Evolutionary conservation across 1,140 invertebrate species (phyloP), one percentile per base, ranked within the genome.

Genomic region (Bathynomus jamesi): DNA sequence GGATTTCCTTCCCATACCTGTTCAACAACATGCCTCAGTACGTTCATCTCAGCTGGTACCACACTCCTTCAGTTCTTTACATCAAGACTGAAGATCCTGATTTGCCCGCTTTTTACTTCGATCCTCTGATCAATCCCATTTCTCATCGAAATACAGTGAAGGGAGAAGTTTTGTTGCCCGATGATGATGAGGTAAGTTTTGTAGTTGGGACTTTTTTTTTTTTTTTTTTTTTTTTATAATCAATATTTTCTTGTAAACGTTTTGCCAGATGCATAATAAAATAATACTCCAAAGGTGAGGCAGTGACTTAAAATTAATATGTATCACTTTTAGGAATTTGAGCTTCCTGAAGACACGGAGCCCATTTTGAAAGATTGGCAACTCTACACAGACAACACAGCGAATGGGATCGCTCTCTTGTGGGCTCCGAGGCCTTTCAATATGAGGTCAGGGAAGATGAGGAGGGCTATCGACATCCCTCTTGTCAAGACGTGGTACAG

Each of bases 61-160:
- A 99, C 82, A 92, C 94, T 5, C 96, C 97, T 60, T 99, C 98
- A 84, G 96, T 99, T 21, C 95, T 99, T 0, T 99, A 95, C 80
- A 99, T 99, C 78, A 99, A 99, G 87, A 99, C 97, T 1, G 98
- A 99, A 85, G 98, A 99, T 89, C 96, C 97, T n/a, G 98, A 99
- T 85, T 85, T 99, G 67, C 98, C 98, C 25, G 98, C 97, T 0
- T 99, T 99, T 83, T 99, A 99, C 82, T 99, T 99, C 85, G 98
- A 99, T 87, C 98, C 98, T 0, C 84, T 99, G 4, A 99, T 99
- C 74, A 99, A 99, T 85, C 96, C 98, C 4, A 99, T 99, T 78
- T 96, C 96, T 10, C 95, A 98, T 83, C n/a, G n/a, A 78, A 92
- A 96, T 84, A 88, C 93, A 0, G 87, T 92, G 1, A 96, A 91